Evolutionary conservation across 2,888 invertebrate genomes (phyloP), one percentile per base, ranked within the genome.

Genomic region (Yponomeuta malinellus): DNA sequence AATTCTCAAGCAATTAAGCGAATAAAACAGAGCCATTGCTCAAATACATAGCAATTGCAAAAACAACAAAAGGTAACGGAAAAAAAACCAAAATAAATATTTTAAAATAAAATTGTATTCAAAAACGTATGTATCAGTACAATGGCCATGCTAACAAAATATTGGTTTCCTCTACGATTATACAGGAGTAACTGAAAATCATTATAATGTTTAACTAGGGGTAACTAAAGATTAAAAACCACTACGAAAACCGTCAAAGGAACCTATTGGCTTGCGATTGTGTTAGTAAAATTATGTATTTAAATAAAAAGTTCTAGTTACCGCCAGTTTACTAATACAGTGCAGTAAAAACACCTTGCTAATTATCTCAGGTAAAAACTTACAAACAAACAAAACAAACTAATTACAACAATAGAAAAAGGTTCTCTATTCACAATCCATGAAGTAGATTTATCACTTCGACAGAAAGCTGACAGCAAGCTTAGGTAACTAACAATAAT

Each of bases 111-210:
- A 59, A 59, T 15, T 75, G 33, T 77, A 73, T 75, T 79, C 75
- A 76, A 83, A 78, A 83, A 83, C 31, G 83, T 89, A 89, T 82
- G 85, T 85, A 84, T 83, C 84, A 85, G 82, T 87, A 86, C 88
- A 90, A 90, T 89, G 90, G 90, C 90, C 84, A 77, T 86, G 88
- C 82, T 85, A 75, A 82, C 76, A 77, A 72, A 48, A 70, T 68
- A 43, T 48, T 68, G 48, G 43, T 70, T 48, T 67, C 71, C 71
- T 69, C 63, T 70, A 23, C 23, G 73, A 76, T 72, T 71, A 73
- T 31, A 33, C n/a, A 48, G 5, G 43, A 8, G 43, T 43, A 43
- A 43, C 43, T 43, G 6, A 8, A 43, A 8, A 43, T 0, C 0
- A 33, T 33, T 33, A 23, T 23, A 0, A 23, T 23, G 23, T 23